Conservation (phyloP, 2,888 invertebrate species). For the Heteromyza rotundicornis region DNA sequence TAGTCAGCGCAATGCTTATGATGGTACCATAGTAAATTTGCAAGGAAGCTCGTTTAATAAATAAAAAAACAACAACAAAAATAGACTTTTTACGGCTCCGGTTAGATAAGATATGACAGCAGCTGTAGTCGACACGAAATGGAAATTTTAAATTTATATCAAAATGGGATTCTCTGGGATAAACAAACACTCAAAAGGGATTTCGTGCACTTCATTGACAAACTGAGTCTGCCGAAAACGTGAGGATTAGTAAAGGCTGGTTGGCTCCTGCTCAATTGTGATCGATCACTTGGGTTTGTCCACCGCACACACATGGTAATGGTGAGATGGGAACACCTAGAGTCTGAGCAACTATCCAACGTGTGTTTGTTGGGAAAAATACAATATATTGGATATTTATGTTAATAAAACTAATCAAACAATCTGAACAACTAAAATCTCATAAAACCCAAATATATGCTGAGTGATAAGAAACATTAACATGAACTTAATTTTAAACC, state of each 20-base stretch:
- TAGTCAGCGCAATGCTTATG: background rate
- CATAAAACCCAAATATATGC: too few species aligned
- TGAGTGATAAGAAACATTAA: too few species aligned
- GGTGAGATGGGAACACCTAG: too few species aligned
- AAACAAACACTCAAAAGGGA: background rate
- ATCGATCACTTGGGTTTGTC: constrained; percentile 34
- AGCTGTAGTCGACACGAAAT: background rate
- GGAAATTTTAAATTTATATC: background rate
- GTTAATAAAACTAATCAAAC: too few species aligned
- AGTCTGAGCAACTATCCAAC: too few species aligned
- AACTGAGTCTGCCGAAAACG: constrained; percentile 24
- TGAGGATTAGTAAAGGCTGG: constrained; percentile 21
- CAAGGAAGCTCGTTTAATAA: too few species aligned
- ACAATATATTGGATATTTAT: too few species aligned
- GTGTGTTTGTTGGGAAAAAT: too few species aligned
- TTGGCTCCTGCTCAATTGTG: constrained; percentile 16
- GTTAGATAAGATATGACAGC: constrained; percentile 42
- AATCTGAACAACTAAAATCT: too few species aligned
- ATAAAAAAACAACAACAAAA: background rate
- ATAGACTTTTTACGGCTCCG: background rate
- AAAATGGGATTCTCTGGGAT: constrained; percentile 11
- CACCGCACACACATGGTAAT: too few species aligned
- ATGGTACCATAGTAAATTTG: background rate
- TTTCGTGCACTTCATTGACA: constrained; percentile 5
- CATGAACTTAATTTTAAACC: too few species aligned